phyloP scores from a whole-genome alignment of 2,888 invertebrate species.

The Acronicta alni region DNA sequence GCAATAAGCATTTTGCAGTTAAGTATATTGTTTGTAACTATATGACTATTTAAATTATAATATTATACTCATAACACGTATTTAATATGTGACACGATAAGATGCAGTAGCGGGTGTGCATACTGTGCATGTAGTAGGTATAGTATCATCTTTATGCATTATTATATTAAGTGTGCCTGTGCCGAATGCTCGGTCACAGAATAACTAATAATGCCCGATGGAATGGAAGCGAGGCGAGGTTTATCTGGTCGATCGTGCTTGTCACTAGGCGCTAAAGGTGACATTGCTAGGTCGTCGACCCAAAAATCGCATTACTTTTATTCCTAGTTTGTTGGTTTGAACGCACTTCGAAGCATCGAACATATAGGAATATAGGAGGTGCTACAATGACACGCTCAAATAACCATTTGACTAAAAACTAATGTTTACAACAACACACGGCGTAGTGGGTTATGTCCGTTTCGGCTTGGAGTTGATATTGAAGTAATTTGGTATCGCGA shows the following conservation, averaged over 20 bases:
- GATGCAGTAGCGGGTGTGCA: conserved; percentile 20
- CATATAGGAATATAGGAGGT: too few species aligned
- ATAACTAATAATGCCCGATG: too few species aligned
- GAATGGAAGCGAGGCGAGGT: conserved; percentile 58
- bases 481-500: too few species aligned
- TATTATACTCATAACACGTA: not conserved
- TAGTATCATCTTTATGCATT: too few species aligned
- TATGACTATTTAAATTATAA: conserved; percentile 2
- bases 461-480: too few species aligned
- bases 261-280: conserved; percentile 75
- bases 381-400: too few species aligned
- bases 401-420: too few species aligned
- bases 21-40: not conserved
- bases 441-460: too few species aligned
- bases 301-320: conserved; percentile 66
- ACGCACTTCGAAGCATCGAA: conserved; percentile 17
- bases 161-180: not conserved
- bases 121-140: too few species aligned
- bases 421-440: too few species aligned
- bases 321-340: conserved; percentile 33
- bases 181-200: not conserved
- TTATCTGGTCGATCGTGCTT: conserved; percentile 64
- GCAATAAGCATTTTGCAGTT: conserved; percentile 63
- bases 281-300: conserved; percentile 83
- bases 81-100: conserved; percentile 32